Base-by-base conservation (phyloP, 2,113 vertebrate species). In the Pseudonaja textilis region DNA sequence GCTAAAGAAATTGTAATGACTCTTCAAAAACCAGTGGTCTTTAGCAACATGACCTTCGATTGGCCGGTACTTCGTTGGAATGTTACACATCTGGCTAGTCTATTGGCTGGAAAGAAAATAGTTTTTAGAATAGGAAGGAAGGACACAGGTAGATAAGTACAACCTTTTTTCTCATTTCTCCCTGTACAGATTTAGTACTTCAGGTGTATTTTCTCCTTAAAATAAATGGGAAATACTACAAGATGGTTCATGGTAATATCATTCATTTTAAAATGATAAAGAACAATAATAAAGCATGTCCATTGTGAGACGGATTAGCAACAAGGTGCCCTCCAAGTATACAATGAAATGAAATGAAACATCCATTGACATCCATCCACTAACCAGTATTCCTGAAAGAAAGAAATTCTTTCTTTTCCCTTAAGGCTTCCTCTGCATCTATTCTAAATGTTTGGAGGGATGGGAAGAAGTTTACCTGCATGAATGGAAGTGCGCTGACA, bases 21-120 rank as follows among this genome's bases (percentile, higher is more conserved):
- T 93, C 96, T 99, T 69, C 97, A 98, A 95, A 98, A 97, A 56
- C 99, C 99, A 2, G 98, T 98, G 4, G 95, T 99, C 87, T 99
- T 99, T 97, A 96, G 95, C 93, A 97, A 98, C 95, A 99, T 99
- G 99, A 98, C 93, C 90, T 95, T 90, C 0, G 97, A 98, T 94
- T 99, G 99, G 99, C 99, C 98, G 56, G 98, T 97, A n/a, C 96
- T 97, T 59, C 95, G 64, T 29, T 99, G 99, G 99, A 98, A 97
- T 7, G 97, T 92, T 2, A 92, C 98, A 90, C 95, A 98, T 90
- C 98, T 99, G 92, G 98, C 98, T 8, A 16, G 86, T 0, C 16
- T 98, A 88, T 96, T 99, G 22, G 93, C 89, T 50, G 97, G 97
- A 95, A 98, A 97, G 95, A 93, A 18, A 16, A 92, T 99, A 57